phyloP scores from a whole-genome alignment of 2,888 invertebrate species.

The Phyllotreta striolata region DNA sequence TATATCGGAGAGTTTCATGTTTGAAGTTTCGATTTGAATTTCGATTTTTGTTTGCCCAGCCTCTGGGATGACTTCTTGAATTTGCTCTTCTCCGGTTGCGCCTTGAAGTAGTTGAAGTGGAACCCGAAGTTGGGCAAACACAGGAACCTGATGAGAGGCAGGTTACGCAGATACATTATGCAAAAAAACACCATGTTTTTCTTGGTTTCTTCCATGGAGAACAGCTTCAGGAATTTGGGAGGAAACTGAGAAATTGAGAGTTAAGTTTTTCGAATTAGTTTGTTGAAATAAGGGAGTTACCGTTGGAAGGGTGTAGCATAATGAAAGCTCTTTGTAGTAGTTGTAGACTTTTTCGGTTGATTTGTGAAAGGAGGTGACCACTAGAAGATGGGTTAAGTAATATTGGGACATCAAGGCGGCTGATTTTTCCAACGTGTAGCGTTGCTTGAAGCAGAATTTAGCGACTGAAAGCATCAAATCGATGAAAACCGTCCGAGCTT shows the following conservation, averaged over 20 bases:
- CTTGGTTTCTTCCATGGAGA: constrained; percentile 53
- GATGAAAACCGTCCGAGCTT: constrained; percentile 49
- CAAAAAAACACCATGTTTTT: constrained; percentile 55
- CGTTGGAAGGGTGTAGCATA: constrained; percentile 52
- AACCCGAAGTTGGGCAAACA: constrained; percentile 57
- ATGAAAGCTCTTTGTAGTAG: constrained; percentile 56
- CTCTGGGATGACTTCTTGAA: constrained; percentile 4
- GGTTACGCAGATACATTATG: constrained; percentile 55
- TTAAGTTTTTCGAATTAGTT: constrained; percentile 9
- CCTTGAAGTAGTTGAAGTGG: constrained; percentile 49
- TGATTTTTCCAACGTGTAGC: constrained; percentile 51
- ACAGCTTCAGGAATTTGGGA: constrained; percentile 54
- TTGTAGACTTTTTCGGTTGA: constrained; percentile 56
- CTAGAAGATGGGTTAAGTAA: constrained; percentile 56
- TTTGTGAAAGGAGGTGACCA: constrained; percentile 51
- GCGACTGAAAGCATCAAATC: constrained; percentile 54
- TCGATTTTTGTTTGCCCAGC: constrained; percentile 38
- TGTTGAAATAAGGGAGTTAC: constrained; percentile 45
- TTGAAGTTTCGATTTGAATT: background rate
- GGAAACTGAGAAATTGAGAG: constrained; percentile 51
- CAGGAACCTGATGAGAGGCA: constrained; percentile 56
- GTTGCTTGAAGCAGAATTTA: constrained; percentile 52
- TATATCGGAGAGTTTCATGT: background rate
- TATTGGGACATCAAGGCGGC: constrained; percentile 57
- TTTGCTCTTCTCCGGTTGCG: constrained; percentile 33